phyloP scores from a whole-genome alignment of 2,113 vertebrate genomes.

The Xyrauchen texanus region DNA sequence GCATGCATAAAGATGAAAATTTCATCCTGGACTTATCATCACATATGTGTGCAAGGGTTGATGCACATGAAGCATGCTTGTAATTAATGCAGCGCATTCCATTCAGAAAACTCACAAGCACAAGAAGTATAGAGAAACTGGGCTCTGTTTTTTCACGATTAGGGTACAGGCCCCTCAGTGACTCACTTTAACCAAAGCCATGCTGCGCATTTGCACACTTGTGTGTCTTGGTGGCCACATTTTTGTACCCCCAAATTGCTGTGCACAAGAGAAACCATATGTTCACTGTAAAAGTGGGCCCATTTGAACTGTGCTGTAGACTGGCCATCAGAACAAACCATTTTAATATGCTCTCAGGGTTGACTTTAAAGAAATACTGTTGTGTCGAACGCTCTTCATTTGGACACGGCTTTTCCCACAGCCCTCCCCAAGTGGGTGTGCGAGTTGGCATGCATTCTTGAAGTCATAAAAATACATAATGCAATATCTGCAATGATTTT shows the following conservation, averaged over 20 bases:
- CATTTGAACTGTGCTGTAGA: constrained; percentile 65
- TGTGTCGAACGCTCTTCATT: constrained; percentile 48
- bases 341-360: constrained; percentile 55
- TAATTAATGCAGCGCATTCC: constrained; percentile 37
- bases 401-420: constrained; percentile 30
- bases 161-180: constrained; percentile 34
- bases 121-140: constrained; percentile 42
- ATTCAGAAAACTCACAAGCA: constrained; percentile 19
- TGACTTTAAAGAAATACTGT: constrained; percentile 50
- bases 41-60: constrained; percentile 2
- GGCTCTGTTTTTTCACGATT: constrained; percentile 48
- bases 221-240: constrained; percentile 59
- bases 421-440: constrained; percentile 34
- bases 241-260: constrained; percentile 62
- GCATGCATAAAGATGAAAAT: background rate
- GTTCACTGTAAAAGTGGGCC: constrained; percentile 58
- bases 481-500: constrained; percentile 50
- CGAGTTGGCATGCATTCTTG: constrained; percentile 44
- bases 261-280: constrained; percentile 60
- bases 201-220: constrained; percentile 25
- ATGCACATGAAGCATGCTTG: constrained; percentile 10
- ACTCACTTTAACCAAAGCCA: constrained; percentile 59
- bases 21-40: background rate
- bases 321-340: constrained; percentile 56
- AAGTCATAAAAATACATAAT: constrained; percentile 58